Percentiles rank a stretch among this genome's conserved stretches.
Evolutionary conservation across 2,797 vertebrate genomes (phyloP).

Genomic region (Melanotaenia parkinsoni): DNA sequence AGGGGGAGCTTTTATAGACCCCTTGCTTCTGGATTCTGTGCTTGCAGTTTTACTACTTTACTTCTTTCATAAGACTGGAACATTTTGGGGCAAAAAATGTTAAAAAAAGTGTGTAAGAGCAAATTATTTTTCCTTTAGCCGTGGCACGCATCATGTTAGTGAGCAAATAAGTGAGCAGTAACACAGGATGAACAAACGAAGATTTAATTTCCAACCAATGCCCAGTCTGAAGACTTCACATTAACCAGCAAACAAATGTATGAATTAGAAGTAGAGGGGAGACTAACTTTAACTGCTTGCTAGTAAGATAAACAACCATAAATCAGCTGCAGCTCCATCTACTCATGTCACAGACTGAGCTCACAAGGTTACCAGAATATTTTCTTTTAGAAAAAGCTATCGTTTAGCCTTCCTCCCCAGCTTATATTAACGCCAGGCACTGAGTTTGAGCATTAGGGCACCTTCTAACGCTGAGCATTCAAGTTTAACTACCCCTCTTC

Average conservation of each 20-base stretch:
- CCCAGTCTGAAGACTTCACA: not conserved
- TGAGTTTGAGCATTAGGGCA: not conserved
- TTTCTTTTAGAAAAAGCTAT: not conserved
- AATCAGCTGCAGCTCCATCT: not conserved
- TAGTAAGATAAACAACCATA: not conserved
- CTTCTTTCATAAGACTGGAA: not conserved
- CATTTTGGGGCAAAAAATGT: not conserved
- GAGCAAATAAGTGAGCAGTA: not conserved
- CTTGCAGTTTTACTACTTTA: constrained; percentile 8
- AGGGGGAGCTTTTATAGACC: not conserved
- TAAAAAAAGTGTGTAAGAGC: not conserved
- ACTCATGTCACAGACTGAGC: not conserved
- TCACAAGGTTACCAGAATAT: not conserved
- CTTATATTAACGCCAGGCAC: not conserved
- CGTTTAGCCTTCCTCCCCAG: not conserved
- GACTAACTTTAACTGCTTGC: not conserved
- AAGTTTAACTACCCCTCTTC: not conserved
- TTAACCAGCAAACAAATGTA: not conserved
- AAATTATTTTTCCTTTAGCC: not conserved
- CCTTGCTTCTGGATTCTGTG: not conserved
- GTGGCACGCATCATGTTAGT: not conserved
- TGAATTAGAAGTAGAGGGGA: not conserved
- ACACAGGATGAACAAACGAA: not conserved
- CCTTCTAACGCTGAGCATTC: not conserved
- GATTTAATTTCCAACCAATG: not conserved